Percentiles rank a stretch among this genome's conserved stretches.
Evolutionary conservation across 1,140 invertebrate genomes (phyloP).

Genomic region (Ridgeia piscesae): DNA sequence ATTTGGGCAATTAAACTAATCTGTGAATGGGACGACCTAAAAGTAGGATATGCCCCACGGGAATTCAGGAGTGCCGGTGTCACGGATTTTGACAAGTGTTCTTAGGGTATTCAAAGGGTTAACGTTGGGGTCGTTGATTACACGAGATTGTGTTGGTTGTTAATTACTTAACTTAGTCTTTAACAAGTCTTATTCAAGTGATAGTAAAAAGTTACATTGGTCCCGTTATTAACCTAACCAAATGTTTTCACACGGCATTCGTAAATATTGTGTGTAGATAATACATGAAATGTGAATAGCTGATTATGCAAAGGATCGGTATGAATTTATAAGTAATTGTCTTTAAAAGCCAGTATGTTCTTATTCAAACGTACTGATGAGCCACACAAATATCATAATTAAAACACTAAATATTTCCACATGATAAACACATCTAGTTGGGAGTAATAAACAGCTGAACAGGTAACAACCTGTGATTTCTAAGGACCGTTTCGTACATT

Average conservation of each 20-base stretch:
- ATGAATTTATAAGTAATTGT: too few species aligned
- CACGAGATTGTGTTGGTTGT: neutral
- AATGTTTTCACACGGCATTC: too few species aligned
- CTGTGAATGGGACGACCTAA: neutral
- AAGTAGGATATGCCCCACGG: too few species aligned
- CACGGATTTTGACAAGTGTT: too few species aligned
- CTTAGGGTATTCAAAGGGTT: too few species aligned
- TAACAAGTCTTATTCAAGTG: neutral
- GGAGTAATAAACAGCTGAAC: neutral
- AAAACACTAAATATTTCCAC: neutral
- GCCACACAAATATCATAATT: too few species aligned
- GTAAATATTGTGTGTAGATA: too few species aligned
- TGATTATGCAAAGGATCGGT: too few species aligned
- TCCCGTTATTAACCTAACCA: neutral
- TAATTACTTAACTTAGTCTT: neutral
- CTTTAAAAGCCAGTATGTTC: too few species aligned
- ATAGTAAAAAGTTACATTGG: neutral
- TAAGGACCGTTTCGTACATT: neutral
- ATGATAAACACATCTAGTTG: neutral
- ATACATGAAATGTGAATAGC: too few species aligned
- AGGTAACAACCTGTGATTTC: neutral
- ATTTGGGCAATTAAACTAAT: neutral
- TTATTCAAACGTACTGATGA: too few species aligned
- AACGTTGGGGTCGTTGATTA: neutral
- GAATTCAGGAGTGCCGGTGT: too few species aligned